phyloP scores from a whole-genome alignment of 2,888 invertebrate genomes.

The Drymonia ruficornis region DNA sequence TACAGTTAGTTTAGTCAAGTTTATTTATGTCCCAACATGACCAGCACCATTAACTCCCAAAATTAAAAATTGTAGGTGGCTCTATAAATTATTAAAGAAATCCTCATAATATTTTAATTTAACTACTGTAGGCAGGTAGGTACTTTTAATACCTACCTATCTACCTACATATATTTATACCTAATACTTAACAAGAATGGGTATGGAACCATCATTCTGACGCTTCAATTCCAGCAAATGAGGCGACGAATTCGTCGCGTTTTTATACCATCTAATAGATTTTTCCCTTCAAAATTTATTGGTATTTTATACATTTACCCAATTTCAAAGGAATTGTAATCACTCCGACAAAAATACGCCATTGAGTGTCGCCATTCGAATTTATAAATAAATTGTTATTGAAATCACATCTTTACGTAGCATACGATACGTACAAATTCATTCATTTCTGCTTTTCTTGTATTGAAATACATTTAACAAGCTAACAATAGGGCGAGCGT shows the following conservation, averaged over 20 bases:
- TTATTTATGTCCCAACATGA: too few species aligned
- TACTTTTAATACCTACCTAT: too few species aligned
- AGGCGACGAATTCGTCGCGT: slow-evolving; percentile 2
- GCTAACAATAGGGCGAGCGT: too few species aligned
- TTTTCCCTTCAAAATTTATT: not conserved
- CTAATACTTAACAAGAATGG: not conserved
- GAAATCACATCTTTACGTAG: not conserved
- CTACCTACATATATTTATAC: too few species aligned
- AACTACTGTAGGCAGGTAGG: too few species aligned
- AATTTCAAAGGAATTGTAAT: not conserved
- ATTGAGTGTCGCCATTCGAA: not conserved
- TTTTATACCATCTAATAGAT: not conserved
- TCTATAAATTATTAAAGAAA: too few species aligned
- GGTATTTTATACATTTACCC: not conserved
- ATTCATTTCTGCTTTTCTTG: not conserved
- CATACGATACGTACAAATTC: not conserved
- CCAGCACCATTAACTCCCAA: too few species aligned
- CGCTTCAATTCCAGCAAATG: not conserved
- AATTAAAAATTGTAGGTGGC: too few species aligned
- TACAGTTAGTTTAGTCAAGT: too few species aligned
- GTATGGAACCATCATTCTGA: not conserved
- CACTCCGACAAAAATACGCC: not conserved
- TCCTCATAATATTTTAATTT: not conserved
- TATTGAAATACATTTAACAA: not conserved
- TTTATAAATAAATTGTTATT: not conserved